Evolutionary conservation across 2,888 invertebrate species (phyloP).

Genomic region (Orgyia antiqua): DNA sequence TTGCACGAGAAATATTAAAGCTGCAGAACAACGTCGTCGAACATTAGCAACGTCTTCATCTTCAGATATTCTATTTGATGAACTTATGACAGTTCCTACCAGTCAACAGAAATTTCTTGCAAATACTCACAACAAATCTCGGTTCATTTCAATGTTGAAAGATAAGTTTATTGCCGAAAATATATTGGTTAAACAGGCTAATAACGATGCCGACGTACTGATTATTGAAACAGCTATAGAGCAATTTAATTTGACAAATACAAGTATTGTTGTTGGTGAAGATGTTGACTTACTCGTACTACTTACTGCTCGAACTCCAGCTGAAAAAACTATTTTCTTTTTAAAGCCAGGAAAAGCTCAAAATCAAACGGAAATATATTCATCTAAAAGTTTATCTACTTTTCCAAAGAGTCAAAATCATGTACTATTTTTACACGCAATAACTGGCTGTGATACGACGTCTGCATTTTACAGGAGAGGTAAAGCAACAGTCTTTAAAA

Average conservation of each 20-base stretch:
- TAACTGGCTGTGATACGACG: background rate
- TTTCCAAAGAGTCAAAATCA: constrained; percentile 4
- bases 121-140: constrained; percentile 10
- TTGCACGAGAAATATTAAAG: constrained; percentile 9
- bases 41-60: background rate
- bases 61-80: background rate
- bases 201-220: constrained; percentile 43
- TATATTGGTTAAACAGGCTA: constrained; percentile 40
- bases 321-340: constrained; percentile 15
- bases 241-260: background rate
- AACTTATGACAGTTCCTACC: constrained; percentile 3
- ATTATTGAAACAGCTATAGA: constrained; percentile 37
- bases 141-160: constrained; percentile 32
- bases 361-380: constrained; percentile 15
- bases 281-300: constrained; percentile 14
- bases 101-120: constrained; percentile 1
- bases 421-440: constrained; percentile 1
- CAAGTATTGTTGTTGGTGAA: constrained; percentile 7
- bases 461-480: background rate
- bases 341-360: constrained; percentile 20
- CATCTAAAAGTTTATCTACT: constrained; percentile 16
- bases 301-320: constrained; percentile 19
- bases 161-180: constrained; percentile 36
- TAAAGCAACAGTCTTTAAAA: constrained; percentile 1
- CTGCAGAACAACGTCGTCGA: constrained; percentile 14